These are phyloP conservation scores for Sander lucioperca DNA, from an alignment of 2,113 vertebrate genomes.

Conservation along the genomic window DNA sequence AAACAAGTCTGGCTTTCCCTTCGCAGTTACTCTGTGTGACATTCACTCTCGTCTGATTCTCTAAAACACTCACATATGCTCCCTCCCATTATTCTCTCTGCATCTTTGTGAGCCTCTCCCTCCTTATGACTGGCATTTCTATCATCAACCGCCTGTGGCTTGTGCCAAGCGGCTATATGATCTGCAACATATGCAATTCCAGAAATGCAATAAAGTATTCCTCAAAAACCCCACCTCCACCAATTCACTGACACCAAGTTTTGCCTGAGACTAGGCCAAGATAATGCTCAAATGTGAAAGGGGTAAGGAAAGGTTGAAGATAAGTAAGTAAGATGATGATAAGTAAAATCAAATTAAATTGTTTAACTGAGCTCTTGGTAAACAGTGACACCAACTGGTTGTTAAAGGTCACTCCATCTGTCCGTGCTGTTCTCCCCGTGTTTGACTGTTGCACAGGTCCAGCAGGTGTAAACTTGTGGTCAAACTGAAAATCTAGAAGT, in stretches of 20 bases:
- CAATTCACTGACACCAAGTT: slow-evolving; percentile 14
- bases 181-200: slow-evolving; percentile 36
- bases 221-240: slow-evolving; percentile 12
- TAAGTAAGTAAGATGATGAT: too few relatives aligned
- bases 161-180: slow-evolving; percentile 19
- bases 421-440: neutral
- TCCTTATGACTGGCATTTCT: slow-evolving; percentile 35
- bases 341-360: neutral
- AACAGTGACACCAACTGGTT: slow-evolving; percentile 63
- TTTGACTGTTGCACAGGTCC: neutral
- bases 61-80: slow-evolving; percentile 31
- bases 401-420: neutral
- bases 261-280: slow-evolving; percentile 13
- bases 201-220: slow-evolving; percentile 31
- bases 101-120: slow-evolving; percentile 25
- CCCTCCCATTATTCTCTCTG: slow-evolving; percentile 31
- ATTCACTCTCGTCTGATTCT: slow-evolving; percentile 56
- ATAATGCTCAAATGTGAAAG: neutral
- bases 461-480: neutral
- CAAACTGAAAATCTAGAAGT: neutral
- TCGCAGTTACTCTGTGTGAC: slow-evolving; percentile 42
- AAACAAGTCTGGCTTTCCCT: slow-evolving; percentile 76
- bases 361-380: slow-evolving; percentile 6
- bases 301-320: neutral
- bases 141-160: slow-evolving; percentile 39